A percentile compares a stretch with the other conserved stretches of the same genome.
phyloP scores from a whole-genome alignment of 2,113 vertebrate species.

The Ibidorhyncha struthersii region DNA sequence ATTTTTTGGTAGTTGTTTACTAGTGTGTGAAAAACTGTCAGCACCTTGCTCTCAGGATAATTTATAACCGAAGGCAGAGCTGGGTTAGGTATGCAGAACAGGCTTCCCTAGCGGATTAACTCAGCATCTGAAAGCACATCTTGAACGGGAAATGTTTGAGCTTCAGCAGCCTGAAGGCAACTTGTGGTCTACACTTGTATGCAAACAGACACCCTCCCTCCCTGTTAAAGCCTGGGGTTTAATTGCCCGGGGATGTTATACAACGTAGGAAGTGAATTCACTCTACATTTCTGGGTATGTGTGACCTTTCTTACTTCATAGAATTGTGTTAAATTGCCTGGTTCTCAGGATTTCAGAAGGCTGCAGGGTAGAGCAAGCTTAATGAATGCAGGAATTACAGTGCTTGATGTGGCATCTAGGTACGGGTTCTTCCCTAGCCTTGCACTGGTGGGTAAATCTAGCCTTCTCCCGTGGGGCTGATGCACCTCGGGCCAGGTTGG shows the following conservation, averaged over 20 bases:
- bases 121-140: neutral
- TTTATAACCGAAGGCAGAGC: neutral
- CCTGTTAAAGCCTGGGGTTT: neutral
- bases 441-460: neutral
- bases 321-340: neutral
- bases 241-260: neutral
- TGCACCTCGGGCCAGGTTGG: rapidly evolving
- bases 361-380: neutral
- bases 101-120: neutral
- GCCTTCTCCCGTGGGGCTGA: neutral
- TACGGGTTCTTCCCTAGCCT: neutral
- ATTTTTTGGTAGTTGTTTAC: neutral
- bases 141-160: neutral
- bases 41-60: neutral
- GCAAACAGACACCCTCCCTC: neutral
- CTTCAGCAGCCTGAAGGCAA: neutral
- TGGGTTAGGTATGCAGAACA: neutral
- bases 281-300: neutral
- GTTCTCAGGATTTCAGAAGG: neutral
- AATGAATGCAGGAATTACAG: neutral
- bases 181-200: neutral
- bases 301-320: neutral
- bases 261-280: neutral
- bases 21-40: neutral
- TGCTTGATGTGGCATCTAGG: neutral